phyloP scores from a whole-genome alignment of 2,113 vertebrate species.

The Brachyhypopomus occidentalis region DNA sequence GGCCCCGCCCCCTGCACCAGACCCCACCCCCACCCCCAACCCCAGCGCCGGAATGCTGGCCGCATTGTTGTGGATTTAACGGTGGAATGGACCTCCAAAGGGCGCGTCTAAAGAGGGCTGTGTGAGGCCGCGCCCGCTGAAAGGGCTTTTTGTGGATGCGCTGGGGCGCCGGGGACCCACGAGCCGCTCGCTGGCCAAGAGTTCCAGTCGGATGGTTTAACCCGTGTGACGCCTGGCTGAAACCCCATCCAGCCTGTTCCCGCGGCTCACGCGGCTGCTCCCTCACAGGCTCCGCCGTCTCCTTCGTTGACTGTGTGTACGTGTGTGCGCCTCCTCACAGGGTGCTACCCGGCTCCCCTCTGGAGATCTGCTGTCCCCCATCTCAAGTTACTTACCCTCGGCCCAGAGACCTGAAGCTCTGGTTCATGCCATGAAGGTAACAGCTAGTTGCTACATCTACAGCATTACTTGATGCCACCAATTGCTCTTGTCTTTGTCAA shows the following conservation, averaged over 20 bases:
- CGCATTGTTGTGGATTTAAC: slow-evolving; percentile 57
- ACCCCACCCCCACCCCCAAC: slow-evolving; percentile 20
- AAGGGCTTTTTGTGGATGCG: slow-evolving; percentile 54
- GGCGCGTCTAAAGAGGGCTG: slow-evolving; percentile 47
- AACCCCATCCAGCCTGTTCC: slow-evolving; percentile 25
- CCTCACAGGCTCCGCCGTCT: background rate
- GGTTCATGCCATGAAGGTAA: slow-evolving; percentile 91
- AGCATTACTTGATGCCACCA: background rate
- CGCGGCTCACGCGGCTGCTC: background rate
- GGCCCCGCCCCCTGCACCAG: background rate
- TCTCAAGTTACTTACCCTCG: slow-evolving; percentile 68
- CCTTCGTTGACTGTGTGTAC: background rate
- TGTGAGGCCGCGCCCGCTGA: slow-evolving; percentile 34
- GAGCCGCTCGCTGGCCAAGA: slow-evolving; percentile 21
- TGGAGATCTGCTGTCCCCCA: slow-evolving; percentile 72
- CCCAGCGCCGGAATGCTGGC: slow-evolving; percentile 47
- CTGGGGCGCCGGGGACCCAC: slow-evolving; percentile 11
- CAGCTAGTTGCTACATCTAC: background rate
- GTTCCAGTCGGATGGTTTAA: slow-evolving; percentile 51
- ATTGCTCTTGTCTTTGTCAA: background rate
- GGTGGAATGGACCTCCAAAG: slow-evolving; percentile 52
- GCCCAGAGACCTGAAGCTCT: slow-evolving; percentile 91
- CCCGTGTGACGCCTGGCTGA: slow-evolving; percentile 36
- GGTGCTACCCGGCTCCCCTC: slow-evolving; percentile 70
- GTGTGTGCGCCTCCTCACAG: slow-evolving; percentile 62